Percentiles rank a stretch among this genome's conserved stretches.
Evolutionary conservation across 2,797 vertebrate species (phyloP).

Genomic region (Pterois miles): DNA sequence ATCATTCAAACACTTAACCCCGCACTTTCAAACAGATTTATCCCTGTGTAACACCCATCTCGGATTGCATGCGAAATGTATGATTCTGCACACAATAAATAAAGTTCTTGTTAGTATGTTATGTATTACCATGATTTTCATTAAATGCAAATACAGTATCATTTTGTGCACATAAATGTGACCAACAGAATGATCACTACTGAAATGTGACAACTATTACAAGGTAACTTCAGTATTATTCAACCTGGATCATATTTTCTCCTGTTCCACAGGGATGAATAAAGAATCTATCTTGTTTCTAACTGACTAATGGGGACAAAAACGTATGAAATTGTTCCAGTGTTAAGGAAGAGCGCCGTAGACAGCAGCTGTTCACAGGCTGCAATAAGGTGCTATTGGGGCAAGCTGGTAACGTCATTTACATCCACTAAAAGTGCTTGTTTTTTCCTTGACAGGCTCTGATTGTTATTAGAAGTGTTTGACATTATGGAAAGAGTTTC

Average conservation of each 20-base stretch:
- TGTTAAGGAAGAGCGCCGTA: too few species aligned
- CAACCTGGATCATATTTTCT: too few species aligned
- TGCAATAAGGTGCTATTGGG: too few species aligned
- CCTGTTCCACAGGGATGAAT: neutral
- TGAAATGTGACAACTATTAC: neutral
- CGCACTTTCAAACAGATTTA: slow-evolving; percentile 21
- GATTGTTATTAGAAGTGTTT: too few species aligned
- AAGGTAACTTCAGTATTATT: neutral
- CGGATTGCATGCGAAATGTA: neutral
- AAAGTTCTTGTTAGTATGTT: neutral
- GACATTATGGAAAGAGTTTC: too few species aligned
- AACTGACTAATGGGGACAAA: too few species aligned
- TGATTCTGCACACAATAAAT: neutral
- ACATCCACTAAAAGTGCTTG: too few species aligned
- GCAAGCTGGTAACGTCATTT: too few species aligned
- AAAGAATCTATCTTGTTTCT: too few species aligned
- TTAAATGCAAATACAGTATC: neutral
- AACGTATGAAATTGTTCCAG: too few species aligned
- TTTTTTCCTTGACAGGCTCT: too few species aligned
- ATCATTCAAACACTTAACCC: slow-evolving; percentile 55
- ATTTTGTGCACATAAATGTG: neutral
- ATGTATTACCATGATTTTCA: neutral
- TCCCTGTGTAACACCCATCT: neutral
- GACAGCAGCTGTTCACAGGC: too few species aligned
- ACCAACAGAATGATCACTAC: neutral